Evolutionary conservation across 2,888 invertebrate genomes (phyloP), one percentile per base, ranked within the genome.

Genomic region (Branchipolynoe longqiensis): DNA sequence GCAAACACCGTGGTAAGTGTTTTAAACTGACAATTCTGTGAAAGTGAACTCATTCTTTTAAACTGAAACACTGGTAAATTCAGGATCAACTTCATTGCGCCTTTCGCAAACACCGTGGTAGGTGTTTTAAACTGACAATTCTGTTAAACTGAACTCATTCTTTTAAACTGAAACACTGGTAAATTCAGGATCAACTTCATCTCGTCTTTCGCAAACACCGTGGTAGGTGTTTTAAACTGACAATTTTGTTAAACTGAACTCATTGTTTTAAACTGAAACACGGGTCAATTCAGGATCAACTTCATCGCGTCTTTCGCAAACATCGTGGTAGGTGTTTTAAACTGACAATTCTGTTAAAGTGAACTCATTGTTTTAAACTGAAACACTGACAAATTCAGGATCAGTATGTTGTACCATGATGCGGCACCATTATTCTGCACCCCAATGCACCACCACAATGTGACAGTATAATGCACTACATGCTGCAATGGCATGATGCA

Each of bases 101-200:
- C 93, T 12, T 91, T 92, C 81, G 89, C 92, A 56, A 89, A 92
- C 0, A 91, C 88, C 86, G 90, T 90, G 64, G 93, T 93, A 89
- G 90, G 92, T 91, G 22, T 41, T 81, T 33, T 28, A 62, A 62
- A 8, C 14, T 25, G 6, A 14, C n/a, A 62, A 12, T 14, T 62
- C 6, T 62, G 18, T 48, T 12, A 12, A 48, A 12, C 8, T 48
- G 18, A 12, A 48, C 18, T 12, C 18, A 48, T 48, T 12, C 18
- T 12, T 48, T 12, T 48, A 48, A 12, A 48, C 18, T 12, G 8
- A 48, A 8, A 48, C 48, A 48, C 8, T 48, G 18, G 48, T 18
- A 48, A 48, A 18, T 48, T 12, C 48, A 48, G 18, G 48, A 48
- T 48, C 48, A 91, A 91, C 85, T 90, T 92, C 82, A 87, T 91